Base-by-base conservation (phyloP, 2,888 invertebrate genomes). In the Cyclophora albipunctata region DNA sequence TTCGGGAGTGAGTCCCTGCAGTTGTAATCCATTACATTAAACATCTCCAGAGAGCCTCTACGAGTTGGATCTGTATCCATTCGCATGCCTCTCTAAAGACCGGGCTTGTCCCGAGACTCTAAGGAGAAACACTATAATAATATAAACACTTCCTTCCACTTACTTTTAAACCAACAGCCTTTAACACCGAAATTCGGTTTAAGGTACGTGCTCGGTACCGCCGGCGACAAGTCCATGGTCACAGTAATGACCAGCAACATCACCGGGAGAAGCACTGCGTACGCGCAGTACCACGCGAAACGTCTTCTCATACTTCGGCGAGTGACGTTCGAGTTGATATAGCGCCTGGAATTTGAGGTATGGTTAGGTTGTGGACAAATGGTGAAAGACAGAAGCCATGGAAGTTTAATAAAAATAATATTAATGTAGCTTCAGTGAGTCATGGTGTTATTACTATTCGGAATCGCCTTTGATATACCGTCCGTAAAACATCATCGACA, bases 141-240 rank as follows among this genome's bases (percentile, higher is more conserved):
- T 20, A 20, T 20, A 20, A 20, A 20, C 20, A 20, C 20, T 20
- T 20, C 20, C 20, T 20, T 20, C 6, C 3, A 43, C 91, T 90
- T 74, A 92, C 92, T 90, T 70, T 90, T 81, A 56, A 91, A 92
- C 91, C 91, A 92, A 66, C 92, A 92, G 42, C 89, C 90, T 46
- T 86, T 86, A 4, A 83, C 83, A 33, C 90, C 91, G 57, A 91
- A 90, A 61, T 90, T 87, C 1, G 91, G 91, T 64, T 91, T 91
- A 20, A 90, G 78, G 59, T 91, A 90, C 0, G 90, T 89, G 65
- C 86, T 84, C 0, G 92, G 91, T 40, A 92, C 89, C n/a, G 90
- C 90, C 0, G 92, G 91, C 7, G 85, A 87, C 20, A 91, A 75
- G 59, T 92, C 90, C 90, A 91, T 89, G 3, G 83, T 77, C 56